Base-by-base conservation (phyloP, 2,113 vertebrate species). In the Turnix velox region DNA sequence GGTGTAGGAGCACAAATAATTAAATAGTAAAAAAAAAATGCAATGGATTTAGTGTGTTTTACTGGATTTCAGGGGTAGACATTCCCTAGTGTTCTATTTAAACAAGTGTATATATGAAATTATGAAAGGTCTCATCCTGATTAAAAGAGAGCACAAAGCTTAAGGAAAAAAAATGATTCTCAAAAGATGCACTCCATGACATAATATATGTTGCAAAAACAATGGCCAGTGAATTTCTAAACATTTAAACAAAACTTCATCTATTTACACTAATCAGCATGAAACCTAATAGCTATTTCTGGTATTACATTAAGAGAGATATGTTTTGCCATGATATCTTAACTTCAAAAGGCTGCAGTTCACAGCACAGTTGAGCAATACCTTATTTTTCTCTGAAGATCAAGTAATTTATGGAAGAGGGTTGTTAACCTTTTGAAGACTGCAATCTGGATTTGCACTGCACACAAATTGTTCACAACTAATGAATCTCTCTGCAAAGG, bases 41-140 rank as follows among this genome's bases (percentile, higher is more conserved):
- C 48, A 78, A 37, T 1, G 13, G 72, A 81, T 91, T 94, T 93
- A 81, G 28, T 74, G 43, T 15, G 5, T 68, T 91, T 84, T 78
- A 78, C 80, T 55, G 62, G 27, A 84, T 91, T 95, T 87, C 80
- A 93, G 84, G 73, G 55, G 30, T 1, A 92, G 68, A 71, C 51
- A 67, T 59, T 92, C 80, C 83, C 61, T 71, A 23, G 43, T 87
- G 77, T 68, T 87, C 48, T 40, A 68, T 59, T 92, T 93, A 81
- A 96, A 93, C 77, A 91, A 69, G 48, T 74, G 63, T 49, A 87
- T 51, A 63, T 43, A 25, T 11, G 18, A 93, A 39, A 95, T 84
- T 80, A 87, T 48, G 59, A 67, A 88, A 92, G 72, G 43, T 63
- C 48, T 90, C 27, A 58, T 67, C 66, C 69, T 72, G 19, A 52